Conservation (phyloP, 2,888 invertebrate genomes). For the Scrobipalpa costella region DNA sequence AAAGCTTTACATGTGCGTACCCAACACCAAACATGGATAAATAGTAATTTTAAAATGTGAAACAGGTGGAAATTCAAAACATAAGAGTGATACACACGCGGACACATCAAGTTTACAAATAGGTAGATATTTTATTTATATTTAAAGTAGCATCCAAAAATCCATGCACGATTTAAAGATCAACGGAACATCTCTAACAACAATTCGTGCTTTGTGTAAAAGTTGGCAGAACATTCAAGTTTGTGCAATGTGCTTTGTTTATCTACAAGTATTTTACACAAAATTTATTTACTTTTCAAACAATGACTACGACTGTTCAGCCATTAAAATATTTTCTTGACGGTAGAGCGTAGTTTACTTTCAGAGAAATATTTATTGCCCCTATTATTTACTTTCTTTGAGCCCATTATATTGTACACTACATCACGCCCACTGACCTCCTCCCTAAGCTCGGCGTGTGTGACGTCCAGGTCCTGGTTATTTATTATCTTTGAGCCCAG, state of each 20-base stretch:
- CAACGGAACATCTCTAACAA: too few relatives aligned
- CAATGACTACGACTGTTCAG: too few relatives aligned
- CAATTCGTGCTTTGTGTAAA: too few relatives aligned
- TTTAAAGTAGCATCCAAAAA: too few relatives aligned
- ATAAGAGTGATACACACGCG: too few relatives aligned
- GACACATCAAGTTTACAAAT: too few relatives aligned
- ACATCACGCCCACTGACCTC: constrained; percentile 73
- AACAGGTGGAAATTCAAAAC: not conserved
- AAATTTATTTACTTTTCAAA: too few relatives aligned
- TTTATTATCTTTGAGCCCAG: not conserved
- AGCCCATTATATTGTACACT: not conserved
- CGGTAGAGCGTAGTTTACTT: too few relatives aligned
- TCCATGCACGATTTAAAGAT: not conserved
- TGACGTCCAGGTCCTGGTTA: constrained; percentile 84
- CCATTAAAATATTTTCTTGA: too few relatives aligned
- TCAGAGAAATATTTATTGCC: too few relatives aligned
- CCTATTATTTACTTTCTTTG: too few relatives aligned
- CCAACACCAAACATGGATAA: constrained; percentile 38
- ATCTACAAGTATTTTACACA: not conserved
- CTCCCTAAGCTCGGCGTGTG: constrained; percentile 84
- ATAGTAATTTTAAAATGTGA: not conserved
- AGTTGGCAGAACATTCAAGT: not conserved
- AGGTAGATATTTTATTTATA: too few relatives aligned
- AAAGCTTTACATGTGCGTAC: constrained; percentile 35
- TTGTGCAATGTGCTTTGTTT: not conserved